Evolutionary conservation across 2,113 vertebrate genomes (phyloP), one percentile per base, ranked within the genome.

Genomic region (Stigmatopora argus): DNA sequence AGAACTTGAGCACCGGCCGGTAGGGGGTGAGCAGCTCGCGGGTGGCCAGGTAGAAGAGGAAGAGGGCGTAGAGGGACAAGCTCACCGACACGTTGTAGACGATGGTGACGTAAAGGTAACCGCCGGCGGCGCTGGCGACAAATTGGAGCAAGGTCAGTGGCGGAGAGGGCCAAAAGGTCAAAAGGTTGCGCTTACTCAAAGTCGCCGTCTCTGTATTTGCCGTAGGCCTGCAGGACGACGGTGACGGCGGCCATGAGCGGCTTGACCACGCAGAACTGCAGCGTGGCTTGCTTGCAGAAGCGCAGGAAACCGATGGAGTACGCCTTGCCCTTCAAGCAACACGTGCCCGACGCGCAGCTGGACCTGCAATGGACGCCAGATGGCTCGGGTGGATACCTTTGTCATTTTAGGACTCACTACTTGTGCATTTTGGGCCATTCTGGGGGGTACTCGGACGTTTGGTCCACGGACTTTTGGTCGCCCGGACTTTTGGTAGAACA

Each of bases 191-290:
- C 94, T 90, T 92, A 98, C 96, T 99, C 95, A 69, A 99, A 98
- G 83, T 99, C 96, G 60, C 96, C 96, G 9, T 99, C 96, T 68
- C 90, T 92, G 90, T 99, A 99, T 88, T 98, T 99, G 73, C 93
- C 94, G 0, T 94, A 97, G 62, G 94, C 96, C 85, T 99, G 96
- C 73, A 98, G 94, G 81, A 98, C 82, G 60, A 99, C 95, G 0
- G 95, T 98, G 84, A 94, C 90, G 77, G 91, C 83, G 0, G 96
- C 96, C 96, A 98, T 98, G 79, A 98, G 92, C 0, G 96, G 96
- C 77, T 99, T 99, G 73, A 99, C 93, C 77, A 99, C 96, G n/a
- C 96, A 99, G 88, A 99, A 99, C 90, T 99, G 96, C 75, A 99
- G 80, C 2, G 96, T 99, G 64, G 96, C 96, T 93, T 98, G 96